Percentiles rank a stretch among this genome's conserved stretches.
Evolutionary conservation across 2,797 vertebrate species (phyloP).

Genomic region (Parotocinclus haroldoi): DNA sequence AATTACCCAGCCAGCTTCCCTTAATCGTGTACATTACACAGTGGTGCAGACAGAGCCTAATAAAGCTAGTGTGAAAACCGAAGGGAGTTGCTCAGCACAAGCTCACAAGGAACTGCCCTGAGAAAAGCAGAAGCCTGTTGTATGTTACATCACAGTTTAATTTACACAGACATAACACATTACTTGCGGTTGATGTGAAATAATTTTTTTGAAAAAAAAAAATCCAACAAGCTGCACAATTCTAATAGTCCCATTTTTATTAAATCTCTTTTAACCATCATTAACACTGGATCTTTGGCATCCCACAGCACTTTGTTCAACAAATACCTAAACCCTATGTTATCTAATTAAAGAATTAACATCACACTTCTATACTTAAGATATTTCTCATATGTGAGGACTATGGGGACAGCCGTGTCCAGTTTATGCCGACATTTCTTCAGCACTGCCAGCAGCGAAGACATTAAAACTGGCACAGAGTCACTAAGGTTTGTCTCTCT

Average conservation of each 20-base stretch:
- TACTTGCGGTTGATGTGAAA: too few relatives aligned
- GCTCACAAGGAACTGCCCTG: too few relatives aligned
- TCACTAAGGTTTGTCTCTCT: slow-evolving; percentile 29
- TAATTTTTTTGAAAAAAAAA: too few relatives aligned
- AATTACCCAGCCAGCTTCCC: too few relatives aligned
- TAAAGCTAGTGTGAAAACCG: too few relatives aligned
- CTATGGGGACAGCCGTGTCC: slow-evolving; percentile 24
- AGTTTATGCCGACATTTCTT: slow-evolving; percentile 31
- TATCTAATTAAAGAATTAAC: slow-evolving; percentile 50
- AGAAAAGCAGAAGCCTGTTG: too few relatives aligned
- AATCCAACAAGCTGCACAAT: slow-evolving; percentile 4
- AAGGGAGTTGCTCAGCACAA: too few relatives aligned
- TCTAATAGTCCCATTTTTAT: slow-evolving; percentile 51
- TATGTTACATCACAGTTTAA: too few relatives aligned
- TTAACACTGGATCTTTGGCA: slow-evolving; percentile 60
- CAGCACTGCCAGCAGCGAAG: slow-evolving; percentile 50
- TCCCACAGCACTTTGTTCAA: slow-evolving; percentile 51
- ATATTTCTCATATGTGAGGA: slow-evolving; percentile 10
- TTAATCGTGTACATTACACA: too few relatives aligned
- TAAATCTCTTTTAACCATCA: slow-evolving; percentile 45
- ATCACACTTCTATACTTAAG: slow-evolving; percentile 49
- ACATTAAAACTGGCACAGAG: slow-evolving; percentile 40
- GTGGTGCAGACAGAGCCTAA: too few relatives aligned
- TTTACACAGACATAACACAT: too few relatives aligned
- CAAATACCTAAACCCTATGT: slow-evolving; percentile 53